A percentile compares a stretch with the other conserved stretches of the same genome.
These are phyloP conservation scores for Drosophila triauraria DNA, from an alignment of 1,140 invertebrate genomes.

Conservation along the genomic window DNA sequence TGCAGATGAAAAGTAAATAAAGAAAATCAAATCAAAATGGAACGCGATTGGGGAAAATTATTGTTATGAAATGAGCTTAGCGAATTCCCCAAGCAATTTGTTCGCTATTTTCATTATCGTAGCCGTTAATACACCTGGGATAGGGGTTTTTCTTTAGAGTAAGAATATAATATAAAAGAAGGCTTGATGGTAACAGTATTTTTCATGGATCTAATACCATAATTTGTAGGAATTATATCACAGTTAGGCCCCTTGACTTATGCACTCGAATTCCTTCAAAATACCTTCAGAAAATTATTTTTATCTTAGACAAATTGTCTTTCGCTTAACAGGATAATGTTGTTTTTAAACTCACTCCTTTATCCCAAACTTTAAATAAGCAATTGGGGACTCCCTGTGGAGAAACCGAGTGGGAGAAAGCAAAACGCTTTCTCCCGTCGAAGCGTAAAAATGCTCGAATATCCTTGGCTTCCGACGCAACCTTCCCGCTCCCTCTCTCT, in stretches of 20 bases:
- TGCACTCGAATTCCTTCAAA: no score
- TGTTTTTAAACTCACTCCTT: neutral
- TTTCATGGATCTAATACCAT: neutral
- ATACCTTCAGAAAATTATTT: no score
- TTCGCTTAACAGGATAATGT: neutral
- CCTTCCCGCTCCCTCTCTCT: conserved; percentile 6
- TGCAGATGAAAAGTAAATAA: conserved; percentile 43
- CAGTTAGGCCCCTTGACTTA: neutral
- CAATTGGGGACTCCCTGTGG: conserved; percentile 17
- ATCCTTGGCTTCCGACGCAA: conserved; percentile 26
- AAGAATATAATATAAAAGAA: neutral
- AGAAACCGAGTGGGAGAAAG: conserved; percentile 15
- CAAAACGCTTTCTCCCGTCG: conserved; percentile 54
- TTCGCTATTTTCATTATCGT: neutral
- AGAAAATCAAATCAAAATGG: conserved; percentile 35
- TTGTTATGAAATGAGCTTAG: neutral
- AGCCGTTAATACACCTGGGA: neutral
- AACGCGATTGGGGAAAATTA: neutral
- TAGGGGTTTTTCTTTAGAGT: neutral
- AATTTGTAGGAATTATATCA: no score
- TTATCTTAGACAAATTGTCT: neutral
- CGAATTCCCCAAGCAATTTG: conserved; percentile 14
- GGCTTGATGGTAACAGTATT: neutral
- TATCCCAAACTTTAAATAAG: conserved; percentile 9
- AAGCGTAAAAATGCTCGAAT: conserved; percentile 63